Evolutionary conservation across 2,888 invertebrate genomes (phyloP).

Genomic region (Sphaeridia pumilis): DNA sequence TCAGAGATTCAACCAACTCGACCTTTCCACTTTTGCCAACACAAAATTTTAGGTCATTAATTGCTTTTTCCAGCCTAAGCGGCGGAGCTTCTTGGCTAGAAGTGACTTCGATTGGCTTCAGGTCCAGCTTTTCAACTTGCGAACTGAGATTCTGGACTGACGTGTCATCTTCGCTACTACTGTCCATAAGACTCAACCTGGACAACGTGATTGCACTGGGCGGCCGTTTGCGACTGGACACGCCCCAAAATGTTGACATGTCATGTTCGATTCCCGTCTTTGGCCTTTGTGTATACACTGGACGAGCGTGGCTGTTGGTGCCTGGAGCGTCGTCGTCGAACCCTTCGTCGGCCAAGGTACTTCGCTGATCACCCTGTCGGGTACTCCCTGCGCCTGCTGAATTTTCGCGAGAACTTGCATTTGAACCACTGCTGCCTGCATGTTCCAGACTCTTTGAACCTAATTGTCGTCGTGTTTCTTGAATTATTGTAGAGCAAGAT

Average conservation of each 20-base stretch:
- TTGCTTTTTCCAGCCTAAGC: not conserved
- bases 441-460: no score
- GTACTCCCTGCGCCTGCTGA: no score
- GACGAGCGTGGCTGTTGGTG: conserved; percentile 11
- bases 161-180: not conserved
- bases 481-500: conserved; percentile 33
- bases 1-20: not conserved
- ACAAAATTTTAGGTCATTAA: not conserved
- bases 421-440: conserved; percentile 5
- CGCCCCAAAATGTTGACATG: conserved; percentile 30
- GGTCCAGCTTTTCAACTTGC: no score
- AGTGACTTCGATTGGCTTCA: no score
- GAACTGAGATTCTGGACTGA: no score
- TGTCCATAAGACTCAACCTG: conserved; percentile 1
- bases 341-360: not conserved
- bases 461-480: conserved; percentile 22
- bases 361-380: not conserved
- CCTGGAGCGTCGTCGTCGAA: conserved; percentile 1
- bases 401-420: not conserved
- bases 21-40: not conserved
- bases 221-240: conserved; percentile 29
- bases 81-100: not conserved
- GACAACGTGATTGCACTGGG: conserved; percentile 32
- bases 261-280: conserved; percentile 29
- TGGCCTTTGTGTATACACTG: conserved; percentile 34